These are phyloP conservation scores for Drosophila takahashii DNA, from an alignment of 1,140 invertebrate species.

Conservation along the genomic window DNA sequence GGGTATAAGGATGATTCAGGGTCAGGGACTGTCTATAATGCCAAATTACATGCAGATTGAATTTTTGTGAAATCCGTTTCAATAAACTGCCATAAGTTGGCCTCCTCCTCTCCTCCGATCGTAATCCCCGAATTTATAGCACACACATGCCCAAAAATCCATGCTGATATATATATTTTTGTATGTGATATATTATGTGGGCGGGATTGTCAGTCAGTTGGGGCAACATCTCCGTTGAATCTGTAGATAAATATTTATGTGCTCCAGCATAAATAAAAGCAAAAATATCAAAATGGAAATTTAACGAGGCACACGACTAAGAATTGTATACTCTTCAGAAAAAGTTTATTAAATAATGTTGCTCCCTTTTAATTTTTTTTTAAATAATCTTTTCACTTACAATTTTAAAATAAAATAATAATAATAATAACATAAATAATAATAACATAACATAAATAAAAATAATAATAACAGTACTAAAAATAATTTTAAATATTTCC, in stretches of 20 bases:
- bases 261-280: slow-evolving; percentile 72
- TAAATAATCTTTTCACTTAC: too few species aligned
- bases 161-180: slow-evolving; percentile 1
- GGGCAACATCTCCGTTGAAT: slow-evolving; percentile 20
- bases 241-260: slow-evolving; percentile 75
- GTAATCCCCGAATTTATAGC: slow-evolving; percentile 70
- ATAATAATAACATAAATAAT: too few species aligned
- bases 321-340: background rate
- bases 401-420: too few species aligned
- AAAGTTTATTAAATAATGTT: background rate
- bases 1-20: background rate
- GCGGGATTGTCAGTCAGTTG: slow-evolving; percentile 31
- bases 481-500: too few species aligned
- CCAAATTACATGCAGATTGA: slow-evolving; percentile 70
- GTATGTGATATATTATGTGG: slow-evolving; percentile 6
- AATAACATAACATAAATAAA: too few species aligned
- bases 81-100: slow-evolving; percentile 77
- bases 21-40: slow-evolving; percentile 19
- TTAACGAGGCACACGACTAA: background rate
- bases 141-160: slow-evolving; percentile 23
- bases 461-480: too few species aligned
- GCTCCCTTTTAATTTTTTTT: too few species aligned
- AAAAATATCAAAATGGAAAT: slow-evolving; percentile 38
- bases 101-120: slow-evolving; percentile 43
- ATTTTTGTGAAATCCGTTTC: slow-evolving; percentile 72